Evolutionary conservation across 2,113 vertebrate genomes (phyloP), one percentile per base, ranked within the genome.

Genomic region (Hemibagrus wyckioides): DNA sequence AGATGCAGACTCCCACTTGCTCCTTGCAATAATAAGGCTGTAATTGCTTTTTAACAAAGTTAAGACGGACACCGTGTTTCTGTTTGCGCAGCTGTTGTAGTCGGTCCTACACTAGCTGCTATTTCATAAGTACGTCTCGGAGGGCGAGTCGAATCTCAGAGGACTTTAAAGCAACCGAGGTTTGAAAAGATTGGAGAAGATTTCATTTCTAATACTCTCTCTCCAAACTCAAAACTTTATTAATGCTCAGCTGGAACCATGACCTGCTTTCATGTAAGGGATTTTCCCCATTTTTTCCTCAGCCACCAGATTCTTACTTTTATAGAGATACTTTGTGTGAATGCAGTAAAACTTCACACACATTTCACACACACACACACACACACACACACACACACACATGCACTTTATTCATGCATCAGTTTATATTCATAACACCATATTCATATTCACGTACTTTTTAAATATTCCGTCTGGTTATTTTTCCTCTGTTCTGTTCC

Each of bases 41-140:
- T 95, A 94, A 95, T 95, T 94, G 93, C 92, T 94, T 95, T 95
- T 95, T 95, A 95, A 95, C 93, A 91, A 94, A 90, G 92, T 94
- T 93, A 94, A 92, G 92, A 91, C 92, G 92, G 91, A 93, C 93
- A 86, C 88, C 92, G 88, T 91, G 91, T 92, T 94, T 85, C 90
- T 95, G 94, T 95, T 95, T 95, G 92, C 91, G 93, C 95, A 95
- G 94, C 94, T 95, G 94, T 92, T 86, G 88, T 75, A 85, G 82
- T 80, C 91, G 91, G 90, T 89, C 85, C 89, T 92, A 90, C 82
- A 90, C 56, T 57, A 84, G 61, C 87, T 50, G 89, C 87, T 82
- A 39, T 39, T 83, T 86, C 54, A 88, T 85, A 76, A 71, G 81
- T 36, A 61, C 3, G 25, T 88, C 82, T 85, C 81, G 28, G 30